Evolutionary conservation across 2,797 vertebrate species (phyloP).

Genomic region (Lepilemur ruficaudatus): DNA sequence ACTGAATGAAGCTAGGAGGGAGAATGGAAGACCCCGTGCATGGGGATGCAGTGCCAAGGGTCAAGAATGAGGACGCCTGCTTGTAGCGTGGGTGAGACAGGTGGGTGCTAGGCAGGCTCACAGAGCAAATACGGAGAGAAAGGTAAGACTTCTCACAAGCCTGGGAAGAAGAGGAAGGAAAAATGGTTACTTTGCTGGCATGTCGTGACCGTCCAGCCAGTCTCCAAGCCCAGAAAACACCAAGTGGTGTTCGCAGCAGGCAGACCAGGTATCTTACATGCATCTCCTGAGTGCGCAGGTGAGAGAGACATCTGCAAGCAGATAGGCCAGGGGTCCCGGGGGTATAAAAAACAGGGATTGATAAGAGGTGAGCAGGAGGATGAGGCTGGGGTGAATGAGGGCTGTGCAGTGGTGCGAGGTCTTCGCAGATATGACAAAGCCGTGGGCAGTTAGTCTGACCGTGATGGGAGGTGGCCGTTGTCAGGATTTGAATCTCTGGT

Average conservation of each 20-base stretch:
- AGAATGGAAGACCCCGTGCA: background rate
- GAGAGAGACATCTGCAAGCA: background rate
- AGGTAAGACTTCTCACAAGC: background rate
- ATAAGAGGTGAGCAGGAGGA: background rate
- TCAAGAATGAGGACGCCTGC: background rate
- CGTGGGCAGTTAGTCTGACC: background rate
- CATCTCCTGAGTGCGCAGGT: background rate
- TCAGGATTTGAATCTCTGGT: background rate
- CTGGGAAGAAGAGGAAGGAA: background rate
- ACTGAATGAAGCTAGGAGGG: background rate
- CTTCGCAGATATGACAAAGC: background rate
- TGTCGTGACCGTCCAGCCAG: background rate
- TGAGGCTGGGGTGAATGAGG: background rate
- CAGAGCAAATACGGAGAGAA: background rate
- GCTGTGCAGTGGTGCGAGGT: background rate
- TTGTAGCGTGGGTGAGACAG: background rate
- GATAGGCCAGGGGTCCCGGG: too few species aligned
- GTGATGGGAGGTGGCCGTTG: background rate
- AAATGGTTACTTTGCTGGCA: background rate
- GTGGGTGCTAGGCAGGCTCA: background rate
- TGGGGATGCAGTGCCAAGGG: background rate
- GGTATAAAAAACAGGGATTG: too few species aligned
- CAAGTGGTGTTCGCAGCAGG: background rate
- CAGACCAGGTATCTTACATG: background rate
- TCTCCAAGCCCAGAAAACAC: background rate